Percentiles rank a stretch among this genome's conserved stretches.
Conservation (phyloP, 2,113 vertebrate species). For the Gila orcuttii region DNA sequence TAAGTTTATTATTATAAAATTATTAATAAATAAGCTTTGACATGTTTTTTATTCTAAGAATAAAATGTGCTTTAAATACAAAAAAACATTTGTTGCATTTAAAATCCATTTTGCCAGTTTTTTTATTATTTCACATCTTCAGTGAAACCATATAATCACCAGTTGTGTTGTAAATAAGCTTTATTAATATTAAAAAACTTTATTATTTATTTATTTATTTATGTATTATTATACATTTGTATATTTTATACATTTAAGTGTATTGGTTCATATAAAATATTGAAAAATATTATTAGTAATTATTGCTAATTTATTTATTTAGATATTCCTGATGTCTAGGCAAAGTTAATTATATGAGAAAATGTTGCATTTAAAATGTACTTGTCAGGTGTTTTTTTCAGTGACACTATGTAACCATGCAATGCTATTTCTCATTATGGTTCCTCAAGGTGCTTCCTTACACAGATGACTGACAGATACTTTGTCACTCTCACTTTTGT, state of each 20-base stretch:
- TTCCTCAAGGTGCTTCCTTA: conserved; percentile 57
- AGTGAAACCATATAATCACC: not conserved
- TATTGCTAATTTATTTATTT: not conserved
- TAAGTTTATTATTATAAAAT: no score
- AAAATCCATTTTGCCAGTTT: no score
- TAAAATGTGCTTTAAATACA: no score
- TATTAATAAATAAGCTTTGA: no score
- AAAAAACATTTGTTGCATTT: no score
- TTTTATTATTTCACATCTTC: not conserved
- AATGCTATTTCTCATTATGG: not conserved
- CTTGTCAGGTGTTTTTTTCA: no score
- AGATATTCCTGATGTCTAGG: not conserved
- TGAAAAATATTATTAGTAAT: no score
- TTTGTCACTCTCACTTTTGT: conserved; percentile 62
- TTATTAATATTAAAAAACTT: not conserved
- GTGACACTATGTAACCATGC: not conserved
- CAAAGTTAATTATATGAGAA: not conserved
- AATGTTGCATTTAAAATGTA: no score
- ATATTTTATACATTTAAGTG: not conserved
- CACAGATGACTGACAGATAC: conserved; percentile 65
- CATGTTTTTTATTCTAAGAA: no score
- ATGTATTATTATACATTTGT: not conserved
- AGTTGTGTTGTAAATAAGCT: not conserved
- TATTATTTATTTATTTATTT: not conserved
- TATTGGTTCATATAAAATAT: not conserved